phyloP scores from a whole-genome alignment of 1,140 invertebrate species.

The Pseudoatta argentina region DNA sequence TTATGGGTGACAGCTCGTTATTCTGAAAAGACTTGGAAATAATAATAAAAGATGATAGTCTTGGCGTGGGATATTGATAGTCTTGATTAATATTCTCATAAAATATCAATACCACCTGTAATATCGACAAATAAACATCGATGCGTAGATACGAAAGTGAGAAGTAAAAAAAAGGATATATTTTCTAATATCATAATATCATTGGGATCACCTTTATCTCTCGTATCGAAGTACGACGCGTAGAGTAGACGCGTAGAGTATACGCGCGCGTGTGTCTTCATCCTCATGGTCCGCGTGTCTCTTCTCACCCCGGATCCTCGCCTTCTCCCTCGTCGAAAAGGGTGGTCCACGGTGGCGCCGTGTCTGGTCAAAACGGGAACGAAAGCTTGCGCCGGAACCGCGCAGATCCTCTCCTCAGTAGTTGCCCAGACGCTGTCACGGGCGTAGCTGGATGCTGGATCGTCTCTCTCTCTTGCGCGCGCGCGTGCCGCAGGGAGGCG shows the following conservation, averaged over 20 bases:
- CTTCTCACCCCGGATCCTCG: slow-evolving; percentile 1
- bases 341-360: slow-evolving; percentile 64
- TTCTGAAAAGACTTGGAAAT: neutral
- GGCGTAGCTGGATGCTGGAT: slow-evolving; percentile 83
- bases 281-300: neutral
- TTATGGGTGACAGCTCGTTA: neutral
- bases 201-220: neutral
- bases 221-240: neutral
- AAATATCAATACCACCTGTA: slow-evolving; percentile 19
- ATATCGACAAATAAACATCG: slow-evolving; percentile 10
- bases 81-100: neutral
- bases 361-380: slow-evolving; percentile 71
- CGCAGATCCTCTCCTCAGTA: slow-evolving; percentile 80
- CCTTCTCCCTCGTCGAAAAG: slow-evolving; percentile 53
- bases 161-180: neutral
- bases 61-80: neutral
- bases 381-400: slow-evolving; percentile 80
- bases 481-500: slow-evolving; percentile 75
- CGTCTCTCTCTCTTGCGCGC: slow-evolving; percentile 76
- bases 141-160: neutral
- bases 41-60: slow-evolving; percentile 1
- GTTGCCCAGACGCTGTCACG: slow-evolving; percentile 84
- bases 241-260: too few relatives aligned
- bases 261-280: slow-evolving; percentile 8
- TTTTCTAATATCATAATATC: slow-evolving; percentile 39